Conservation (phyloP, 2,797 vertebrate species). For the Jordanella pulchra region DNA sequence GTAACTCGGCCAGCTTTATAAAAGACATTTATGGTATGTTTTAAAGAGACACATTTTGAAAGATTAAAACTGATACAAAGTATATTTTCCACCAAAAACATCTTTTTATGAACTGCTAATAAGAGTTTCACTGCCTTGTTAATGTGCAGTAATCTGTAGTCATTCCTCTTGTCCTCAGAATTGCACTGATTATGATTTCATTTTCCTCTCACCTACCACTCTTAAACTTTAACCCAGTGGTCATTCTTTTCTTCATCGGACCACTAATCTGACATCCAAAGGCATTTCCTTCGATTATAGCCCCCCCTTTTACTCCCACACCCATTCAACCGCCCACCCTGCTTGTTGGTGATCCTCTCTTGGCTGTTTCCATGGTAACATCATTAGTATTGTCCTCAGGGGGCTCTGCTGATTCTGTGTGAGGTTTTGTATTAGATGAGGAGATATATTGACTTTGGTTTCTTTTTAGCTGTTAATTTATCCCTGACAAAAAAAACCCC, state of each 20-base stretch:
- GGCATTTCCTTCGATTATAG: constrained; percentile 32
- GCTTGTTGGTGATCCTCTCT: constrained; percentile 38
- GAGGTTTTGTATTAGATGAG: background rate
- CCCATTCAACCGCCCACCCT: constrained; percentile 9
- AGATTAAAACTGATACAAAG: no score
- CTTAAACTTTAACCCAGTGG: background rate
- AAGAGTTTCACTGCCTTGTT: background rate
- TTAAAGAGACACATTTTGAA: no score
- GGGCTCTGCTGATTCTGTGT: constrained; percentile 47
- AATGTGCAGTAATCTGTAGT: background rate
- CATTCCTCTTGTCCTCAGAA: background rate
- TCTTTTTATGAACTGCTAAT: no score
- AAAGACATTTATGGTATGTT: no score
- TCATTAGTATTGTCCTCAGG: constrained; percentile 59
- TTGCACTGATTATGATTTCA: background rate
- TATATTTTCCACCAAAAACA: no score
- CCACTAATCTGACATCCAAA: constrained; percentile 23
- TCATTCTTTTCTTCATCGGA: constrained; percentile 7
- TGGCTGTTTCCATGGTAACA: constrained; percentile 73
- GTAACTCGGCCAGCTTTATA: no score
- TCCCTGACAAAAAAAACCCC: background rate
- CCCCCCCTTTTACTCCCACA: constrained; percentile 17
- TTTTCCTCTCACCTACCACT: background rate
- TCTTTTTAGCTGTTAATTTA: constrained; percentile 7
- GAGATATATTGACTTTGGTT: constrained; percentile 1